Percentiles rank a stretch among this genome's conserved stretches.
Conservation (phyloP, 2,797 vertebrate genomes). For the Megalops cyprinoides region DNA sequence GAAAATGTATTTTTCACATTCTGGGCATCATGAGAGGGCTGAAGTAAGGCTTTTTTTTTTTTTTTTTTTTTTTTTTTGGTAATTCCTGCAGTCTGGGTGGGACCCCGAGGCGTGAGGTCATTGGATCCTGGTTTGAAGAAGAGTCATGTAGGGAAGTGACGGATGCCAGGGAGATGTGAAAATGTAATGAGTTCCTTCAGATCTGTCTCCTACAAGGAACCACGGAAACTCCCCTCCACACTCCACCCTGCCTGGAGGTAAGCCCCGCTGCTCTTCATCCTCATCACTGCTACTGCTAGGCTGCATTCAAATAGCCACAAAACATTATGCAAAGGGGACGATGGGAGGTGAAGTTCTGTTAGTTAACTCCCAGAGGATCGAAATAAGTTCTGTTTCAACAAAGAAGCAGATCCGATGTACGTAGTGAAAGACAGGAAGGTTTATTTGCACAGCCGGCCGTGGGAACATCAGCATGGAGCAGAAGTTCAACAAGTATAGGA, state of each 20-base stretch:
- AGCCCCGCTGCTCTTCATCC: slow-evolving; percentile 21
- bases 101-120: slow-evolving; percentile 28
- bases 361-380: too few species aligned
- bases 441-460: too few species aligned
- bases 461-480: too few species aligned
- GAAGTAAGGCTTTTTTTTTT: neutral
- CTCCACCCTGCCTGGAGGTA: slow-evolving; percentile 77
- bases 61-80: neutral
- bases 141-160: slow-evolving; percentile 50
- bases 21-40: neutral
- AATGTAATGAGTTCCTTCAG: slow-evolving; percentile 73
- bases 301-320: neutral
- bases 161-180: slow-evolving; percentile 68
- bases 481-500: too few species aligned
- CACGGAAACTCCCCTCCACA: slow-evolving; percentile 65
- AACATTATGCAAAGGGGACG: too few species aligned
- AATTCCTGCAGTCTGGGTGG: slow-evolving; percentile 23
- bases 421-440: too few species aligned
- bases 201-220: slow-evolving; percentile 79
- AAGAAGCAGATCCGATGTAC: too few species aligned
- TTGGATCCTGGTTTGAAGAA: slow-evolving; percentile 23
- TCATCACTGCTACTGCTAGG: neutral
- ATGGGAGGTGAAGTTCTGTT: too few species aligned
- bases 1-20: neutral
- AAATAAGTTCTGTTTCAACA: too few species aligned